phyloP scores from a whole-genome alignment of 2,888 invertebrate species.

The Chrysotoxum bicinctum region DNA sequence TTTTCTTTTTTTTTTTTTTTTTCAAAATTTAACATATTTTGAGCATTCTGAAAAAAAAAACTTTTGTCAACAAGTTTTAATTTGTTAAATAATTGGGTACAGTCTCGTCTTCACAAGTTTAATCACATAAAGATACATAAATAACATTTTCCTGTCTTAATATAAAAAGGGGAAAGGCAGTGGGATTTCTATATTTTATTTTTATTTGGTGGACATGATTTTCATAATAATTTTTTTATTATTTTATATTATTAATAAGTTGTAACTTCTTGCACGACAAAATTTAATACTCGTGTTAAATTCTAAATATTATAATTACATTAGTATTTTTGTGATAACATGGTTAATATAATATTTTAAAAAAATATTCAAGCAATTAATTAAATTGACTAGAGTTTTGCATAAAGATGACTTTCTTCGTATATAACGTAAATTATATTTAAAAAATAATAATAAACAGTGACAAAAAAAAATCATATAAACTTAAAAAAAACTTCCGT shows the following conservation, averaged over 20 bases:
- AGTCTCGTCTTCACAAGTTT: conserved; percentile 70
- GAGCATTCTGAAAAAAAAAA: conserved; percentile 40
- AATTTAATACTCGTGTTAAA: conserved; percentile 31
- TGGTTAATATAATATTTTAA: conserved; percentile 28
- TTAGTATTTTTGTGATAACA: not conserved
- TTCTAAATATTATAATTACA: conserved; percentile 6
- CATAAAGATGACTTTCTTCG: conserved; percentile 60
- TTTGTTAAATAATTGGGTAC: conserved; percentile 54
- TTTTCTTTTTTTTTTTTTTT: not conserved
- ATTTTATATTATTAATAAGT: conserved; percentile 23
- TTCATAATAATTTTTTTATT: conserved; percentile 1
- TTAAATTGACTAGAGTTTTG: conserved; percentile 71
- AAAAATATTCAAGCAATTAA: conserved; percentile 63
- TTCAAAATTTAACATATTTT: conserved; percentile 19
- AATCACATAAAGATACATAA: conserved; percentile 69
- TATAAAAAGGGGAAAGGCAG: conserved; percentile 66
- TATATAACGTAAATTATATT: conserved; percentile 32
- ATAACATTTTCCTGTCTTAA: conserved; percentile 60
- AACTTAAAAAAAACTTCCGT: conserved; percentile 53
- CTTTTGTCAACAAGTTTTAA: conserved; percentile 12
- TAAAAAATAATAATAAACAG: conserved; percentile 38
- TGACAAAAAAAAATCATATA: conserved; percentile 46
- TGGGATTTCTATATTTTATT: conserved; percentile 56
- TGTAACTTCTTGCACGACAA: conserved; percentile 13
- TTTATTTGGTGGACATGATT: conserved; percentile 65